Evolutionary conservation across 64 coral and sea anemone genomes (phyloP), one percentile per base, ranked within the genome.

Genomic region (Actinia tenebrosa): DNA sequence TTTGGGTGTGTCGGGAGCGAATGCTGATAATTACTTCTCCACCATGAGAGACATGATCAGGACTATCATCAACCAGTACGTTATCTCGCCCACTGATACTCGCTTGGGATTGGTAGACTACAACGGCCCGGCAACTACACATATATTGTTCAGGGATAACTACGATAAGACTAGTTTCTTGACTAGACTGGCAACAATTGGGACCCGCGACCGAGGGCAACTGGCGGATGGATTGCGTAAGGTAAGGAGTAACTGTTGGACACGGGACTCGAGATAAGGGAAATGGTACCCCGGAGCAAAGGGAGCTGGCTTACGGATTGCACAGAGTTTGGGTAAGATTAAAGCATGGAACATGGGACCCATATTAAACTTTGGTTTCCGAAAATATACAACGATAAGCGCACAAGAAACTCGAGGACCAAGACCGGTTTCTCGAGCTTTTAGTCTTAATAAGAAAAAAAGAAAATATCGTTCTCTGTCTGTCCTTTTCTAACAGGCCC

Each of bases 71-170:
- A 84, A 86, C 7, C 50, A 83, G 17, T 95, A 95, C 54, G 77
- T 55, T 15, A 87, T 98, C 5, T 84, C 89, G 45, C 63, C 45
- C 8, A 82, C n/a, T 9, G 87, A 89, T 64, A 84, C 90, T 0
- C 89, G 72, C 14, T 68, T 98, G 45, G 90, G 89, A 27, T 58
- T 98, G 56, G 88, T 98, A 16, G 96, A 98, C 43, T 98, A 98
- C 85, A 98, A 90, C 83, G 92, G 90, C 15, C 68, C 85, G 44
- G 91, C 91, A 19, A 87, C 82, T 13, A 58, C 64, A 15, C 86
- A 79, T 10, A 87, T 89, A 16, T 77, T 79, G 19, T 95, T 95
- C 54, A 87, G 80, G 17, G 78, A 84, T 2, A 68, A 61, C n/a
- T 95, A 92, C 45, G 86, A 55, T 16, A 95, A 87, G 54, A 53